These are phyloP conservation scores for Sphaerophoria rueppellii DNA, from an alignment of 2,888 invertebrate species.

Conservation along the genomic window DNA sequence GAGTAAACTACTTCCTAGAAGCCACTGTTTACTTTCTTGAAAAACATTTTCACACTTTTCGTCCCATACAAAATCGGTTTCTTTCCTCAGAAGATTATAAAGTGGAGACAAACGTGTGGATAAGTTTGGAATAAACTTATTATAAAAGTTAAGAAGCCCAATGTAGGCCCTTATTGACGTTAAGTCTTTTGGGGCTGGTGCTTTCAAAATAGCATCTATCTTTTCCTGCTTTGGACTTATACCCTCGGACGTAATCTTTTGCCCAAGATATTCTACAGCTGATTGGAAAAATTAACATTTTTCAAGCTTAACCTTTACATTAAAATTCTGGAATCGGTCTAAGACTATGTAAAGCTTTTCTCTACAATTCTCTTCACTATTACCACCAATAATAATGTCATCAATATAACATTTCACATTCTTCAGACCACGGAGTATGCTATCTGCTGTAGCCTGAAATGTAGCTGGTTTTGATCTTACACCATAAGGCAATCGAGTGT, in stretches of 20 bases:
- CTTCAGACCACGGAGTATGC: slow-evolving; percentile 3
- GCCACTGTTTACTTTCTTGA: slow-evolving; percentile 28
- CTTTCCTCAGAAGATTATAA: background rate
- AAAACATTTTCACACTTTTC: slow-evolving; percentile 16
- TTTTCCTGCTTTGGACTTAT: slow-evolving; percentile 45
- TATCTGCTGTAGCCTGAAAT: slow-evolving; percentile 2
- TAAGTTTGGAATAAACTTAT: slow-evolving; percentile 17
- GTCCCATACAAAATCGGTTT: background rate
- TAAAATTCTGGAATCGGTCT: background rate
- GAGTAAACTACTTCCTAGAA: slow-evolving; percentile 20
- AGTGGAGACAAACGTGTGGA: slow-evolving; percentile 6
- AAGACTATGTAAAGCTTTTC: slow-evolving; percentile 1
- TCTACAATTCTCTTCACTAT: background rate
- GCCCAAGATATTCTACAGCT: background rate
- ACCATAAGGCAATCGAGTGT: slow-evolving; percentile 16
- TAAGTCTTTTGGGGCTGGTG: no score
- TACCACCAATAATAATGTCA: slow-evolving; percentile 8
- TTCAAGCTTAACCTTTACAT: slow-evolving; percentile 11
- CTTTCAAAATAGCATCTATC: slow-evolving; percentile 7
- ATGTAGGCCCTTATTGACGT: no score
- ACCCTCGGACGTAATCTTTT: background rate
- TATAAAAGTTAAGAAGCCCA: no score
- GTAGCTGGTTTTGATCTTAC: slow-evolving; percentile 6
- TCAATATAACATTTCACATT: slow-evolving; percentile 19
- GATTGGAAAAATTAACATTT: slow-evolving; percentile 5